A percentile compares a stretch with the other conserved stretches of the same genome.
Evolutionary conservation across 2,797 vertebrate genomes (phyloP).

Genomic region (Mallotus villosus): DNA sequence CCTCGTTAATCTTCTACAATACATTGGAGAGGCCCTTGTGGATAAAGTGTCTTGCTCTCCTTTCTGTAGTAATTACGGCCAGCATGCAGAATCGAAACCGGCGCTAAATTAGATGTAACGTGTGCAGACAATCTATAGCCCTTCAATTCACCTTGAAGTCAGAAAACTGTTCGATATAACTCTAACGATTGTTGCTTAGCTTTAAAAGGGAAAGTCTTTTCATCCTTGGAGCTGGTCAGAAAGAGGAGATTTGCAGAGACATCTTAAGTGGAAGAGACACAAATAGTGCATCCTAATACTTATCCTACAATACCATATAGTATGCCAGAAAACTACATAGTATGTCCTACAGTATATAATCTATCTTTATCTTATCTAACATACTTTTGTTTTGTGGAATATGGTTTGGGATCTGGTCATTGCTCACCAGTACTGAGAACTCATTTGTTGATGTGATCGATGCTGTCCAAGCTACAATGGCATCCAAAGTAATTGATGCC

Average conservation of each 20-base stretch:
- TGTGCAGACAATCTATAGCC: slow-evolving; percentile 28
- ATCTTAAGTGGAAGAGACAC: background rate
- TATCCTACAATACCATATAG: too few species aligned
- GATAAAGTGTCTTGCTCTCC: slow-evolving; percentile 24
- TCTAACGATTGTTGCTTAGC: slow-evolving; percentile 10
- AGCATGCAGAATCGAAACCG: slow-evolving; percentile 28
- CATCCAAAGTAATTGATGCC: too few species aligned
- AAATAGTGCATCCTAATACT: too few species aligned
- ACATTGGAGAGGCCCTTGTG: slow-evolving; percentile 10
- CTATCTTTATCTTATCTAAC: too few species aligned
- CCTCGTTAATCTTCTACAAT: slow-evolving; percentile 16
- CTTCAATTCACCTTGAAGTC: slow-evolving; percentile 41
- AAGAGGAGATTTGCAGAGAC: background rate
- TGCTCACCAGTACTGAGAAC: too few species aligned
- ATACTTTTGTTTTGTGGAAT: too few species aligned
- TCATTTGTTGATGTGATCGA: too few species aligned
- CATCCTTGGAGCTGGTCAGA: background rate
- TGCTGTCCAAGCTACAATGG: too few species aligned
- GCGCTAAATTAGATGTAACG: slow-evolving; percentile 31
- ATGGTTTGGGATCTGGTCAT: too few species aligned
- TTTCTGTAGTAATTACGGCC: slow-evolving; percentile 37
- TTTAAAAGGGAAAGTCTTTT: slow-evolving; percentile 5
- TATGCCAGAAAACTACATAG: too few species aligned
- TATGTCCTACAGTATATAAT: too few species aligned
- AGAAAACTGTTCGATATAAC: slow-evolving; percentile 20